These are phyloP conservation scores for Pterophyllum scalare DNA, from an alignment of 2,113 vertebrate genomes.

Conservation along the genomic window DNA sequence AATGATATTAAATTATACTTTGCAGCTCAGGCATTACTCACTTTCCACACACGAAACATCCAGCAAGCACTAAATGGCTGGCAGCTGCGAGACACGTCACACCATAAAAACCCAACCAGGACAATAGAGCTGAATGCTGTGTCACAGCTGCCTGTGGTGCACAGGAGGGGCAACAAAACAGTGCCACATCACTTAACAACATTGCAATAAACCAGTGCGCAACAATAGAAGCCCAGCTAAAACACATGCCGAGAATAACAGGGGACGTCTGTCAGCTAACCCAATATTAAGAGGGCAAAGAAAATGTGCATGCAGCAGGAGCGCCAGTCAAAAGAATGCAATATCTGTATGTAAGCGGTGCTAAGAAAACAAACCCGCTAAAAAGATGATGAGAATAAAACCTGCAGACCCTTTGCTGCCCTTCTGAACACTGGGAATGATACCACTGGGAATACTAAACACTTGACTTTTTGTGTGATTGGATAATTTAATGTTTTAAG, in stretches of 20 bases:
- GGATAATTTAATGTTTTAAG: slow-evolving; percentile 54
- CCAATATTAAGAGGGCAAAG: background rate
- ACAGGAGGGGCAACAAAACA: slow-evolving; percentile 1
- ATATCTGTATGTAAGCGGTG: background rate
- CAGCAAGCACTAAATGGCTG: slow-evolving; percentile 4
- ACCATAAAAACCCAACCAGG: slow-evolving; percentile 16
- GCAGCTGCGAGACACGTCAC: slow-evolving; percentile 30
- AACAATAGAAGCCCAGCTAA: background rate
- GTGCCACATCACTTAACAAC: background rate
- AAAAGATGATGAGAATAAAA: slow-evolving; percentile 7
- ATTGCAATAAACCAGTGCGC: background rate
- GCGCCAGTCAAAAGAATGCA: background rate
- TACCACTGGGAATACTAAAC: slow-evolving; percentile 28
- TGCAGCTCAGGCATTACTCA: background rate
- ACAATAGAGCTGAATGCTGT: slow-evolving; percentile 17
- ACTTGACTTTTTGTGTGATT: slow-evolving; percentile 48
- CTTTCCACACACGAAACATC: slow-evolving; percentile 8
- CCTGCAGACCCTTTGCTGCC: background rate
- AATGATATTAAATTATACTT: background rate
- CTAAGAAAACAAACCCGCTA: background rate
- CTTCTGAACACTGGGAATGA: slow-evolving; percentile 5
- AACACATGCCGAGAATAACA: background rate
- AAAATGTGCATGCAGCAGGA: background rate
- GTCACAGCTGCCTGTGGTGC: slow-evolving; percentile 27
- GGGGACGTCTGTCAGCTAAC: background rate